Percentiles rank a stretch among this genome's conserved stretches.
Conservation (phyloP, 2,113 vertebrate species). For the Cavia porcellus region DNA sequence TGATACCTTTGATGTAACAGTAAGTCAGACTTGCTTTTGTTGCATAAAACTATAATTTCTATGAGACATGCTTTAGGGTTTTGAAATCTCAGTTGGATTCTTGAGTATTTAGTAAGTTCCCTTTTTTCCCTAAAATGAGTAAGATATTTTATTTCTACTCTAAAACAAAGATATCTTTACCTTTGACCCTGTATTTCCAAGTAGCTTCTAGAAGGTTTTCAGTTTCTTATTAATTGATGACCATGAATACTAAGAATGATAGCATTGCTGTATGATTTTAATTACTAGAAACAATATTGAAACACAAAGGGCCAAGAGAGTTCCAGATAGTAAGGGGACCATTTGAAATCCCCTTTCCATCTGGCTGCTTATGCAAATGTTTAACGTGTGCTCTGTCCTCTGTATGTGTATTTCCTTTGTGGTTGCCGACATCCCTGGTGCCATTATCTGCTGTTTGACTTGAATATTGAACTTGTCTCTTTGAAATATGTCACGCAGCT, state of each 20-base stretch:
- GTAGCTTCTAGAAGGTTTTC: background rate
- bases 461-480: slow-evolving; percentile 76
- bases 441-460: slow-evolving; percentile 79
- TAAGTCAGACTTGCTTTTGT: background rate
- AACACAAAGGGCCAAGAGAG: background rate
- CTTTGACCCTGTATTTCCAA: background rate
- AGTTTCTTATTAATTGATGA: background rate
- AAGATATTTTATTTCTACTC: background rate
- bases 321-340: slow-evolving; percentile 1
- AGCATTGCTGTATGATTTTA: slow-evolving; percentile 33
- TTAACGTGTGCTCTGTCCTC: slow-evolving; percentile 19
- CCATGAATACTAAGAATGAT: background rate
- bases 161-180: background rate
- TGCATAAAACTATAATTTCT: background rate
- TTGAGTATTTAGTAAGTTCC: background rate
- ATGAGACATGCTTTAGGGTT: background rate
- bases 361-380: slow-evolving; percentile 24
- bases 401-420: slow-evolving; percentile 59
- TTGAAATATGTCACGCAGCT: slow-evolving; percentile 71
- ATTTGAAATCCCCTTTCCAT: slow-evolving; percentile 62
- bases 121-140: background rate
- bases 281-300: background rate
- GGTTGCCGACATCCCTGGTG: slow-evolving; percentile 42
- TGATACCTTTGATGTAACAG: background rate
- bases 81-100: background rate